Conservation (phyloP, 2,113 vertebrate species). For the Cryptotis parvus region DNA sequence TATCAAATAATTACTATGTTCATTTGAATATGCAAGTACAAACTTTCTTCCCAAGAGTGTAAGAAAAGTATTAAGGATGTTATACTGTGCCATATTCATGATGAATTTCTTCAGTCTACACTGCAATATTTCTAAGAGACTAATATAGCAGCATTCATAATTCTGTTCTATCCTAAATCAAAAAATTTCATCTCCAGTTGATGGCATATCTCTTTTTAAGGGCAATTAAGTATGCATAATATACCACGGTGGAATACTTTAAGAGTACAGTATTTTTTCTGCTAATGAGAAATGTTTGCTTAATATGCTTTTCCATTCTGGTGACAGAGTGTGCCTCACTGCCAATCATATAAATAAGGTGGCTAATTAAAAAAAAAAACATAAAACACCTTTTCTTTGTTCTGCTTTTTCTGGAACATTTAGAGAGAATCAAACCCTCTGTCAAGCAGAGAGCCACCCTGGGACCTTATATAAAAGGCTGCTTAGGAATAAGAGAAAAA, state of each 20-base stretch:
- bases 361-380: constrained; percentile 22
- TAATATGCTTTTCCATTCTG: constrained; percentile 20
- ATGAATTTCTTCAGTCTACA: constrained; percentile 11
- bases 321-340: neutral
- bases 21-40: constrained; percentile 31
- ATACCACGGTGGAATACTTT: neutral
- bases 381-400: constrained; percentile 25
- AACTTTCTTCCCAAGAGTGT: neutral
- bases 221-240: constrained; percentile 57
- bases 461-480: constrained; percentile 28
- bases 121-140: constrained; percentile 34
- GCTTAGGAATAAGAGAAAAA: neutral
- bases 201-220: constrained; percentile 42
- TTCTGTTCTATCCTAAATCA: constrained; percentile 55
- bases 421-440: neutral
- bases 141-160: constrained; percentile 32
- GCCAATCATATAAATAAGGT: neutral
- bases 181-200: constrained; percentile 42
- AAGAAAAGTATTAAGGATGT: neutral
- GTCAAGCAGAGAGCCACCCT: neutral
- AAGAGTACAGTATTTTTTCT: constrained; percentile 43
- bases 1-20: constrained; percentile 48
- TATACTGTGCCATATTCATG: neutral
- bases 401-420: constrained; percentile 42
- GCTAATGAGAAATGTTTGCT: constrained; percentile 45